Conservation (phyloP, 2,797 vertebrate genomes). For the Emys orbicularis region DNA sequence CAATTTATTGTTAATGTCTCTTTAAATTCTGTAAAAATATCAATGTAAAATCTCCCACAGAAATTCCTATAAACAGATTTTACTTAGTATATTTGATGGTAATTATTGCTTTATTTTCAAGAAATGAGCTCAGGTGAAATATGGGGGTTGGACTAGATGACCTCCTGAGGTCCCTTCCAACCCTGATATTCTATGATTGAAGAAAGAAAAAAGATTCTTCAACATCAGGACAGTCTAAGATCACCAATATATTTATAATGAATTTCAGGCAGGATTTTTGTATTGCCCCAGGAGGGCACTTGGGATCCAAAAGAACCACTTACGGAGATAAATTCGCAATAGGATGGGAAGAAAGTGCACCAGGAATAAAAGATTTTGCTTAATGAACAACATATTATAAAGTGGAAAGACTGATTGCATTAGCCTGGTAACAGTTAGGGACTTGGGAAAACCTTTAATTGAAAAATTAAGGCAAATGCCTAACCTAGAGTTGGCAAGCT, state of each 20-base stretch:
- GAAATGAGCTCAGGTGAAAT: slow-evolving; percentile 17
- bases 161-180: too few species aligned
- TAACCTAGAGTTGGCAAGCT: background rate
- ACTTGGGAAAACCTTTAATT: background rate
- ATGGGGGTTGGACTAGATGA: too few species aligned
- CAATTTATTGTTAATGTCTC: background rate
- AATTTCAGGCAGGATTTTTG: background rate
- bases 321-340: background rate
- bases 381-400: background rate
- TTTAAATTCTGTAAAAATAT: background rate
- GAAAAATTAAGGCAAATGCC: rapidly evolving
- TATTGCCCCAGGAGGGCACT: background rate
- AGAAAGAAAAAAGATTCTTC: slow-evolving; percentile 42
- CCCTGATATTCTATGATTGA: background rate
- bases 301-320: background rate
- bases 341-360: background rate
- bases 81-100: slow-evolving; percentile 27
- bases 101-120: slow-evolving; percentile 52
- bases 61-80: slow-evolving; percentile 21
- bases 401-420: background rate
- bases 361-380: background rate
- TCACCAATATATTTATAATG: slow-evolving; percentile 14
- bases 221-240: slow-evolving; percentile 19
- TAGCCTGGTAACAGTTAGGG: background rate
- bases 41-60: background rate